Evolutionary conservation across 2,888 invertebrate species (phyloP), one percentile per base, ranked within the genome.

Genomic region (Drosophila birchii): DNA sequence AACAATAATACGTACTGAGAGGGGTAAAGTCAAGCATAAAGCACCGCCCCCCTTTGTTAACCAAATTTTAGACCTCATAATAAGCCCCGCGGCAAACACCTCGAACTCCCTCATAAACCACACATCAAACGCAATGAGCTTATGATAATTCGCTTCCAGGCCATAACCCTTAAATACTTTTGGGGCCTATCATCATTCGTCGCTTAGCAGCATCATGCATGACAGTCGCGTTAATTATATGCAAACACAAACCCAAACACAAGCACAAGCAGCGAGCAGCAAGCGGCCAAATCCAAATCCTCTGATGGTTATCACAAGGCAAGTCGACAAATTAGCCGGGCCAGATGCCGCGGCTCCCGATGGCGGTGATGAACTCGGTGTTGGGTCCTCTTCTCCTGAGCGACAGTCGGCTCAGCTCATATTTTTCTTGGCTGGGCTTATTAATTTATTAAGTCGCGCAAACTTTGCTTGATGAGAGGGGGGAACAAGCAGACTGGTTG

Each of bases 191-290:
- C 69, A 72, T 51, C 69, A 72, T 51, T 70, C 56, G 71, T 62
- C 70, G 64, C 39, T 72, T 57, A 70, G 60, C 54, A 55, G 63
- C 54, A 26, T 51, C 66, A 61, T 67, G 64, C 55, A 83, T 83
- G 62, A 57, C 68, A 66, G 41, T 72, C 47, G 68, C 61, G 64
- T 78, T 84, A 84, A 84, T 84, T 84, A 88, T 79, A 87, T 84
- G 69, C 81, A 84, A 84, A 88, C 84, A 86, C 73, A 67, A 73
- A 68, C 71, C 63, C 51, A 54, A 64, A 68, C 51, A 32, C 47
- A 29, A 47, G 5, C 26, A 29, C 47, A 47, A 56, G 59, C 62
- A 23, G 23, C 23, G 23, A 23, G 23, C 23, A 26, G 26, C 26
- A 26, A 26, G 51, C 61, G 57, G 57, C 53, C 56, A 67, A 67